Percentiles rank a stretch among this genome's conserved stretches.
These are phyloP conservation scores for Conus ventricosus DNA, from an alignment of 1,140 invertebrate genomes.

Conservation along the genomic window DNA sequence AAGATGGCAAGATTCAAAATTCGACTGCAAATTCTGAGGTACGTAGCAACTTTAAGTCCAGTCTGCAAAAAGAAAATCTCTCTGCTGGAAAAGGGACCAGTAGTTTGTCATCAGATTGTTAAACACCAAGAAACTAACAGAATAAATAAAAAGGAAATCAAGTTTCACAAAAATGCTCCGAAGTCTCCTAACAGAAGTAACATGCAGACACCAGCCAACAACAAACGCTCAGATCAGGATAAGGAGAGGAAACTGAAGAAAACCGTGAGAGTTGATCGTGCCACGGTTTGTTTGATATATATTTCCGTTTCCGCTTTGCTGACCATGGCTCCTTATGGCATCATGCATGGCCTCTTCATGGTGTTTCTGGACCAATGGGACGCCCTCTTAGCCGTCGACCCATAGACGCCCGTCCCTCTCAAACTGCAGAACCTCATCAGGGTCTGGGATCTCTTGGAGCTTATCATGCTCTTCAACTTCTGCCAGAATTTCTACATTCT, in stretches of 20 bases:
- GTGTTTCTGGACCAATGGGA: background rate
- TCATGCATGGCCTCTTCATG: background rate
- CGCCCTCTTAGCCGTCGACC: background rate
- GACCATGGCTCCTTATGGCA: background rate
- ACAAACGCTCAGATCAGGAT: too few species aligned
- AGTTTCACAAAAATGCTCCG: background rate
- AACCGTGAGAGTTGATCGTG: background rate
- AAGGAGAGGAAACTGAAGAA: background rate
- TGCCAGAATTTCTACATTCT: constrained; percentile 14
- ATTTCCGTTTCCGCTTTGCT: background rate
- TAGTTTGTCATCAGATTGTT: background rate
- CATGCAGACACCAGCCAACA: background rate
- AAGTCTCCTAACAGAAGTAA: background rate
- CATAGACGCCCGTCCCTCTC: background rate
- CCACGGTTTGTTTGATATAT: background rate
- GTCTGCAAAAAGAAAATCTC: background rate
- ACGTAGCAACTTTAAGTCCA: background rate
- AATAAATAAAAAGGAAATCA: background rate
- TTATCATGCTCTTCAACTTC: background rate
- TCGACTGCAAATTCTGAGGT: too few species aligned
- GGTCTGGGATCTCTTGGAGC: background rate
- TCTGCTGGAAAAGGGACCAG: background rate
- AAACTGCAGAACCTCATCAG: background rate
- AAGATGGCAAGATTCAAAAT: too few species aligned
- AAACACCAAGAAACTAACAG: background rate